A percentile compares a stretch with the other conserved stretches of the same genome.
phyloP scores from a whole-genome alignment of 2,888 invertebrate species.

The Diadromus collaris region DNA sequence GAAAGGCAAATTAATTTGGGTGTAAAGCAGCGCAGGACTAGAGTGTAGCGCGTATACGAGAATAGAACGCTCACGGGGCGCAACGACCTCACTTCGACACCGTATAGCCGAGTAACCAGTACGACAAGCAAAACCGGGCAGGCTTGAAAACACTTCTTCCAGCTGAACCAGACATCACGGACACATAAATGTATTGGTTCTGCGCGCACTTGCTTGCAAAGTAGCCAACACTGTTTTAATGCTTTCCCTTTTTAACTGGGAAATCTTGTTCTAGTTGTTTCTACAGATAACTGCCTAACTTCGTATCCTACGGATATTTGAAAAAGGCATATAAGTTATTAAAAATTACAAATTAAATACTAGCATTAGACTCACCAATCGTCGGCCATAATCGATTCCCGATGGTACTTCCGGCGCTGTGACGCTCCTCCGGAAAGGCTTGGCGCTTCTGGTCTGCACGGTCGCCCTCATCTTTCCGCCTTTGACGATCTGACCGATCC shows the following conservation, averaged over 20 bases:
- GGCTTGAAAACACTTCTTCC: conserved; percentile 35
- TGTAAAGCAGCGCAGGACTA: conserved; percentile 54
- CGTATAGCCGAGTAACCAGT: conserved; percentile 40
- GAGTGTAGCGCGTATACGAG: conserved; percentile 60
- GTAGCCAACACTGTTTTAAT: no score
- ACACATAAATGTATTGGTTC: conserved; percentile 1
- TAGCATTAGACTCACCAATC: conserved; percentile 60
- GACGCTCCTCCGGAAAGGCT: conserved; percentile 67
- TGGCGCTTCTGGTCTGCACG: conserved; percentile 65
- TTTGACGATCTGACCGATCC: neutral
- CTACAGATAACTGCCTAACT: no score
- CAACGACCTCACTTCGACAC: conserved; percentile 61
- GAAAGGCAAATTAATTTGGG: conserved; percentile 48
- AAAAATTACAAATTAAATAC: neutral
- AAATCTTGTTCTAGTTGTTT: no score
- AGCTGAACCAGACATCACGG: conserved; percentile 11
- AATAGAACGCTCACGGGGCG: conserved; percentile 61
- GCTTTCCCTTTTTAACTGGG: neutral
- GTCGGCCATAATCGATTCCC: conserved; percentile 56
- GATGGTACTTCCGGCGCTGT: conserved; percentile 63
- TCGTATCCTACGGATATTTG: no score
- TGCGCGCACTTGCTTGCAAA: neutral
- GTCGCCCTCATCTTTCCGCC: conserved; percentile 67
- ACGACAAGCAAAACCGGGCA: conserved; percentile 11
- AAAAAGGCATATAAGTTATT: neutral